phyloP scores from a whole-genome alignment of 2,113 vertebrate species.

The Petromus typicus region DNA sequence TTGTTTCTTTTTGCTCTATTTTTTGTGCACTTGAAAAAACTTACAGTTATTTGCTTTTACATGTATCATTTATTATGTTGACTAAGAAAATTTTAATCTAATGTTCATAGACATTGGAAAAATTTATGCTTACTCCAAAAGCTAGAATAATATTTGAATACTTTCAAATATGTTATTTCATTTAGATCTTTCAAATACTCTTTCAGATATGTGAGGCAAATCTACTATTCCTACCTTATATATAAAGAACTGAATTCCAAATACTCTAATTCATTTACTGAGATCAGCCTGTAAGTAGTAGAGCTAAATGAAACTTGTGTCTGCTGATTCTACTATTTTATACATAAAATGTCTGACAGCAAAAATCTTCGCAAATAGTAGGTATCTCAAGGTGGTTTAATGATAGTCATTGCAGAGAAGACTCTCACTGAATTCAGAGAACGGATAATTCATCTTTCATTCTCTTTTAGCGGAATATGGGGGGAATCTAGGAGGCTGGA shows the following conservation, averaged over 20 bases:
- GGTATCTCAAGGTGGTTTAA: neutral
- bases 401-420: neutral
- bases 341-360: neutral
- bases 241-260: neutral
- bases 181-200: neutral
- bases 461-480: neutral
- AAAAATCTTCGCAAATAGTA: neutral
- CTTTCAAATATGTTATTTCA: neutral
- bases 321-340: neutral
- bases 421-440: neutral
- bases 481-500: neutral
- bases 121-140: neutral
- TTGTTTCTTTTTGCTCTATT: slow-evolving; percentile 54
- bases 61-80: slow-evolving; percentile 28
- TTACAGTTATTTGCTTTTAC: neutral
- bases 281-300: neutral
- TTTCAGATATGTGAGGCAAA: neutral
- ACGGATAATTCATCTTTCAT: neutral
- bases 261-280: neutral
- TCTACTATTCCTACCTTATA: neutral
- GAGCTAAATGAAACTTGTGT: neutral
- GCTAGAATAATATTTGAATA: neutral
- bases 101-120: neutral
- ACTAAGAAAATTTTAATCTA: neutral
- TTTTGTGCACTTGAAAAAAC: neutral